Evolutionary conservation across 2,113 vertebrate species (phyloP).

Genomic region (Atractosteus spatula): DNA sequence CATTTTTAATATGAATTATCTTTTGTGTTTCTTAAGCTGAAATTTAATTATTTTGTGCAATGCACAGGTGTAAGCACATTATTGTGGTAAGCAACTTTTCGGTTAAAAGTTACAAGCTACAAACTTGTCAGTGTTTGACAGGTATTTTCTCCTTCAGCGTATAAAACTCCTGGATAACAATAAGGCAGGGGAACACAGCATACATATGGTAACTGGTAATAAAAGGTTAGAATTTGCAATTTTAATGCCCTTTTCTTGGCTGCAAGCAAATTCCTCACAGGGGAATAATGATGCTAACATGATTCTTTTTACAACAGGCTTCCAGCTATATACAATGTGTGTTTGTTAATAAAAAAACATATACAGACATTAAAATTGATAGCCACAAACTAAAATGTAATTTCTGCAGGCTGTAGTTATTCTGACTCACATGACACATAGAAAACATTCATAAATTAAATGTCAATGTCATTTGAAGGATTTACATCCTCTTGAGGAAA

Average conservation of each 20-base stretch:
- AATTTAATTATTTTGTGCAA: no score
- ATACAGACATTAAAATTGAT: background rate
- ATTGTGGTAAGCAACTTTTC: no score
- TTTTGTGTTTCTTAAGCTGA: no score
- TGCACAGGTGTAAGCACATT: no score
- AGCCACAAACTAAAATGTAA: background rate
- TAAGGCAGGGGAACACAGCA: constrained; percentile 28
- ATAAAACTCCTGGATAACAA: no score
- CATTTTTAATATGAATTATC: no score
- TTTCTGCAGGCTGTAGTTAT: background rate
- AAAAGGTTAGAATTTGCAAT: constrained; percentile 54
- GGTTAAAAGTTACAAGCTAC: no score
- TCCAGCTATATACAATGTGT: constrained; percentile 7
- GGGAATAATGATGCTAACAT: constrained; percentile 48
- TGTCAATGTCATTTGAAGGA: background rate
- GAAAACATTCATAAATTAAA: constrained; percentile 10
- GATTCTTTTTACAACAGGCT: constrained; percentile 8
- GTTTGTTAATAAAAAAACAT: constrained; percentile 10
- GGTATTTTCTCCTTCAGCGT: no score
- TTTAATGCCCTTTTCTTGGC: constrained; percentile 49
- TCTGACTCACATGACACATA: constrained; percentile 10
- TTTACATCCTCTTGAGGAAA: constrained; percentile 17
- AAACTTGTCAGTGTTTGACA: no score
- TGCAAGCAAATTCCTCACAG: constrained; percentile 39
- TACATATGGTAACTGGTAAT: constrained; percentile 31